Percentiles rank a stretch among this genome's conserved stretches.
These are phyloP conservation scores for Phylloscopus trochiloides DNA, from an alignment of 2,113 vertebrate species.

Conservation along the genomic window DNA sequence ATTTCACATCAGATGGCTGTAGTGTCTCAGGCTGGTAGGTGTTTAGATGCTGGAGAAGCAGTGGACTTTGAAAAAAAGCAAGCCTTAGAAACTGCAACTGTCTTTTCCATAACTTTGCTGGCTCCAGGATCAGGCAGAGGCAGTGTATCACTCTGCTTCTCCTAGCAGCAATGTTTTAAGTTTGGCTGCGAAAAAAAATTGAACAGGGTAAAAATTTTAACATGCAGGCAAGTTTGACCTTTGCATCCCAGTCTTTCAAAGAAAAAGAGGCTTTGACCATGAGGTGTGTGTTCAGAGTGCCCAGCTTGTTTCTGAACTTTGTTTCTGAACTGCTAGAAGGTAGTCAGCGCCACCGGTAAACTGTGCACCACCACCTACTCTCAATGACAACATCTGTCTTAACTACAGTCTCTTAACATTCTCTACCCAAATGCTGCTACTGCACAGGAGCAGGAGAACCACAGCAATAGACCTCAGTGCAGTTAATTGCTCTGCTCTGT, in stretches of 20 bases:
- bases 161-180: background rate
- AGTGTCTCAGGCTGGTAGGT: background rate
- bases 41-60: background rate
- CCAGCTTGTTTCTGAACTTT: background rate
- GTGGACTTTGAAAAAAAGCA: background rate
- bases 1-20: background rate
- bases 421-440: background rate
- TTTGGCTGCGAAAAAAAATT: background rate
- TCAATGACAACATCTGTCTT: background rate
- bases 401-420: background rate
- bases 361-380: background rate
- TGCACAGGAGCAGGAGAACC: background rate
- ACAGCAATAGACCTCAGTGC: background rate
- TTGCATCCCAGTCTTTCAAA: background rate
- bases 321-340: background rate
- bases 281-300: rapidly evolving
- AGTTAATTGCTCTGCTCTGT: background rate
- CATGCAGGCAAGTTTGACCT: background rate
- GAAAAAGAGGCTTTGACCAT: background rate
- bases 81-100: background rate
- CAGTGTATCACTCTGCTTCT: background rate
- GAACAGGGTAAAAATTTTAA: background rate
- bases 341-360: background rate
- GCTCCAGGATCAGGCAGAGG: background rate
- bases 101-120: background rate